Evolutionary conservation across 2,113 vertebrate species (phyloP).

Genomic region (Archocentrus centrarchus): DNA sequence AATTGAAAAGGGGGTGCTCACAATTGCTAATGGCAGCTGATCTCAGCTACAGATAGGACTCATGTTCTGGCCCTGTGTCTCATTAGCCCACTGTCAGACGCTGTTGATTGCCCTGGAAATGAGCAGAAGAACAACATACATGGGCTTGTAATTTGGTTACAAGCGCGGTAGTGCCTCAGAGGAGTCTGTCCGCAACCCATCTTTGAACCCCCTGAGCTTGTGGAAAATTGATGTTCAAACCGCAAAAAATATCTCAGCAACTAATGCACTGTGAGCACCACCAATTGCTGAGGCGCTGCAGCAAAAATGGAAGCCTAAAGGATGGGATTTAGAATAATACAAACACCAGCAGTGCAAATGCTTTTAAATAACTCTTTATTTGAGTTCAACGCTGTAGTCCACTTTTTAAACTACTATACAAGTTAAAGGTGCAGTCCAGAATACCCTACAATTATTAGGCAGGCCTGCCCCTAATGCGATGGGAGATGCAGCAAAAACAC

Average conservation of each 20-base stretch:
- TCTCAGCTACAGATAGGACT: slow-evolving; percentile 59
- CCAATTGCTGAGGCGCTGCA: slow-evolving; percentile 41
- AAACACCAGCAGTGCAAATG: neutral
- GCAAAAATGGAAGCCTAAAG: slow-evolving; percentile 18
- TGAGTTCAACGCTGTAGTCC: neutral
- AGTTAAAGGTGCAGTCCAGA: slow-evolving; percentile 20
- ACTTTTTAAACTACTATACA: slow-evolving; percentile 17
- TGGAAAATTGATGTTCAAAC: slow-evolving; percentile 55
- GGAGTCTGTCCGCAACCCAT: slow-evolving; percentile 45
- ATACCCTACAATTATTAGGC: slow-evolving; percentile 20
- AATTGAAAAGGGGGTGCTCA: slow-evolving; percentile 18
- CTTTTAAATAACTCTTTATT: neutral
- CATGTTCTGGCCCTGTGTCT: slow-evolving; percentile 44
- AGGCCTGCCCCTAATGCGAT: slow-evolving; percentile 23
- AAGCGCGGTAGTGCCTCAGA: slow-evolving; percentile 38
- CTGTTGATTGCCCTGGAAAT: slow-evolving; percentile 63
- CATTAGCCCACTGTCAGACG: slow-evolving; percentile 57
- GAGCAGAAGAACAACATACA: slow-evolving; percentile 42
- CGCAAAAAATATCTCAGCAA: slow-evolving; percentile 40
- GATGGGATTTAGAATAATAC: slow-evolving; percentile 27
- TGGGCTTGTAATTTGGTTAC: slow-evolving; percentile 71
- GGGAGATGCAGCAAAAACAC: neutral
- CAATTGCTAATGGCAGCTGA: slow-evolving; percentile 57
- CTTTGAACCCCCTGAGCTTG: slow-evolving; percentile 36
- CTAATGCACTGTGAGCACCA: slow-evolving; percentile 53